phyloP scores from a whole-genome alignment of 2,797 vertebrate species.

The Synaphobranchus kaupii region DNA sequence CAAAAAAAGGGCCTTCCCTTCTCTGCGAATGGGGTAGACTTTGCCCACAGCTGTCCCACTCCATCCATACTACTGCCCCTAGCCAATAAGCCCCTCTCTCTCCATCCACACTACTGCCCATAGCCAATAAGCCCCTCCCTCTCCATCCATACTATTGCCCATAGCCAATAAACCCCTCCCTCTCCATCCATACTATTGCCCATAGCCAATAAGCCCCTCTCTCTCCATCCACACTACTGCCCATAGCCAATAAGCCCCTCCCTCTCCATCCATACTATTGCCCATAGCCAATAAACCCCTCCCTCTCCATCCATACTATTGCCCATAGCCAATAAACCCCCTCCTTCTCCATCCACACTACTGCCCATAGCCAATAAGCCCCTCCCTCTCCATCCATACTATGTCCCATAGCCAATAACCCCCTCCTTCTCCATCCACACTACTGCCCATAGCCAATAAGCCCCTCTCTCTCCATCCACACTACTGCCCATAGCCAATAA shows the following conservation, averaged over 20 bases:
- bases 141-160: too few species aligned
- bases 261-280: background rate
- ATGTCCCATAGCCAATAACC: background rate
- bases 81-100: background rate
- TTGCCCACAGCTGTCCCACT: background rate
- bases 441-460: background rate
- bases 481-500: too few species aligned
- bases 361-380: background rate
- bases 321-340: background rate
- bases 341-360: background rate
- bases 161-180: too few species aligned
- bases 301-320: background rate
- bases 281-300: background rate
- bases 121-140: too few species aligned
- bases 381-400: conserved; percentile 15
- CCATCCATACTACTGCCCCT: background rate
- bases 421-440: background rate
- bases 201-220: too few species aligned
- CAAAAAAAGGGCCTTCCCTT: conserved; percentile 1
- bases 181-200: too few species aligned
- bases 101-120: background rate
- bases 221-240: too few species aligned
- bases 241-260: too few species aligned
- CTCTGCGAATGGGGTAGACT: background rate
- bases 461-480: too few species aligned